Percentiles rank a stretch among this genome's conserved stretches.
These are phyloP conservation scores for Bombus pyrosoma DNA, from an alignment of 1,140 invertebrate genomes.

Conservation along the genomic window DNA sequence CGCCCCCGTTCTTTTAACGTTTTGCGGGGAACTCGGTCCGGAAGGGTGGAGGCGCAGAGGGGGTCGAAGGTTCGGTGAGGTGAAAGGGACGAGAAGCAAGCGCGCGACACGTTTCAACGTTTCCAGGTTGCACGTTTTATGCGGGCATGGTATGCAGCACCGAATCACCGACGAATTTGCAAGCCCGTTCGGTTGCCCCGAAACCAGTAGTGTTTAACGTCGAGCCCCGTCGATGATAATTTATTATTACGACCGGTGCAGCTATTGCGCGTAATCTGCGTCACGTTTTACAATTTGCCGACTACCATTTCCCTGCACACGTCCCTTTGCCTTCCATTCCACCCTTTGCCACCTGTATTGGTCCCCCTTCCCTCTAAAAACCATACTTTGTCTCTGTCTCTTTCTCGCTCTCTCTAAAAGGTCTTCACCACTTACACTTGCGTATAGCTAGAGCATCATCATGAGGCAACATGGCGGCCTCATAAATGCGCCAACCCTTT, in stretches of 20 bases:
- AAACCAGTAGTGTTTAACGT: constrained; percentile 69
- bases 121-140: constrained; percentile 30
- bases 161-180: constrained; percentile 39
- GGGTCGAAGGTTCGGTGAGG: background rate
- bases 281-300: constrained; percentile 76
- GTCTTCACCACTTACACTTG: background rate
- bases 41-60: too few species aligned
- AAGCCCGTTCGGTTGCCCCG: constrained; percentile 11
- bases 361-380: too few species aligned
- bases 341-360: background rate
- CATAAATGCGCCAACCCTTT: constrained; percentile 70
- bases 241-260: constrained; percentile 71
- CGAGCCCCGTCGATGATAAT: constrained; percentile 73
- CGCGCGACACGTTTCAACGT: constrained; percentile 11
- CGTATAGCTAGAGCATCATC: background rate
- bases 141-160: background rate
- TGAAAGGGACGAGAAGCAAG: background rate
- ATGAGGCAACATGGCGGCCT: constrained; percentile 46
- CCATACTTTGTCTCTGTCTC: background rate
- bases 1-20: constrained; percentile 28
- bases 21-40: background rate
- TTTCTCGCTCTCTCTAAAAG: background rate
- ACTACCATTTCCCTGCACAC: background rate
- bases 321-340: too few species aligned
- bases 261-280: constrained; percentile 73